A percentile compares a stretch with the other conserved stretches of the same genome.
Conservation (phyloP, 2,113 vertebrate species). For the Crotalus viridis region DNA sequence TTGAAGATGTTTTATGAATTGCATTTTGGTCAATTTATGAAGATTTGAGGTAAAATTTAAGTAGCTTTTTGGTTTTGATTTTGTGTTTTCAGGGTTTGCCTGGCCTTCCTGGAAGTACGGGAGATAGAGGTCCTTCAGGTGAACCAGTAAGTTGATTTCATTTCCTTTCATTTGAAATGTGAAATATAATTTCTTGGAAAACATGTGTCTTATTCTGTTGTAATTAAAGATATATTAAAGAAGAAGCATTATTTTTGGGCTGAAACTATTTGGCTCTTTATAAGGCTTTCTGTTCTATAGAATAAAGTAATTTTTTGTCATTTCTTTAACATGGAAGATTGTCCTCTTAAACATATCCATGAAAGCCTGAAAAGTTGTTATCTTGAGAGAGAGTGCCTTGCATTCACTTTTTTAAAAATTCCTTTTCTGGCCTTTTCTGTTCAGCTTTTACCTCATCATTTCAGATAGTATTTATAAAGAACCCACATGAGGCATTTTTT, state of each 20-base stretch:
- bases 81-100: constrained; percentile 77
- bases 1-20: constrained; percentile 19
- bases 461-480: not conserved
- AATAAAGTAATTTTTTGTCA: not conserved
- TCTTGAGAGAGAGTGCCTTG: not conserved
- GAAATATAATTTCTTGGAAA: constrained; percentile 23
- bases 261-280: not conserved
- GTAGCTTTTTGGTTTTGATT: constrained; percentile 28
- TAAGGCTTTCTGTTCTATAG: not conserved
- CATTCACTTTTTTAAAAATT: not conserved
- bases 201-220: constrained; percentile 18
- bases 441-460: not conserved
- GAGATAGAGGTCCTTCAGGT: constrained; percentile 82
- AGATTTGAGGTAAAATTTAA: constrained; percentile 34
- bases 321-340: not conserved
- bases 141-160: constrained; percentile 82
- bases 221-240: constrained; percentile 39
- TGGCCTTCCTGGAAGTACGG: constrained; percentile 77
- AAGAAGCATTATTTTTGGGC: not conserved
- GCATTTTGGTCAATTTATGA: constrained; percentile 31
- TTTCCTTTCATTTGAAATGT: constrained; percentile 37
- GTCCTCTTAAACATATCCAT: not conserved
- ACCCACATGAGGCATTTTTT: not conserved
- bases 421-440: not conserved
- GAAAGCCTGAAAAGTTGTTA: not conserved